Evolutionary conservation across 2,797 vertebrate genomes (phyloP).

Genomic region (Rhadinocentrus ornatus): DNA sequence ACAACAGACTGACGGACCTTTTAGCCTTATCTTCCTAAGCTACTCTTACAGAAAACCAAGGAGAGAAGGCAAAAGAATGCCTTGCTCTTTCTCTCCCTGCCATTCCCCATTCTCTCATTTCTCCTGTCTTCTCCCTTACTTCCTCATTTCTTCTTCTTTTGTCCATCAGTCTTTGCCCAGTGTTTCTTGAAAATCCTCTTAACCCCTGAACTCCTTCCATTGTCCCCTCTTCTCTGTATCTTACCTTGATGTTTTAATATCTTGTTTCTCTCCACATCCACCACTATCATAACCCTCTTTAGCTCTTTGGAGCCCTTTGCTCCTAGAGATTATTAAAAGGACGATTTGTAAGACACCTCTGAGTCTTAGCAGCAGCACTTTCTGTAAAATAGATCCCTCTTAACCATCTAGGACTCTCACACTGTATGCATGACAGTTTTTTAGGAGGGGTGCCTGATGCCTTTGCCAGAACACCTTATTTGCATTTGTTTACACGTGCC

Average conservation of each 20-base stretch:
- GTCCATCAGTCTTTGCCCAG: constrained; percentile 62
- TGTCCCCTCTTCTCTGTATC: constrained; percentile 56
- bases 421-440: constrained; percentile 55
- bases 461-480: constrained; percentile 63
- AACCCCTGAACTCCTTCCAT: constrained; percentile 66
- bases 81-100: constrained; percentile 73
- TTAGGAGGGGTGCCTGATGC: constrained; percentile 36
- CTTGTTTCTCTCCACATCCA: constrained; percentile 61
- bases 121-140: constrained; percentile 77
- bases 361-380: constrained; percentile 29
- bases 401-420: constrained; percentile 48
- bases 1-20: constrained; percentile 86
- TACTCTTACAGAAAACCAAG: constrained; percentile 87
- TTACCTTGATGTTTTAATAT: constrained; percentile 72
- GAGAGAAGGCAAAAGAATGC: constrained; percentile 80
- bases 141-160: constrained; percentile 74
- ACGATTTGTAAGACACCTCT: constrained; percentile 46
- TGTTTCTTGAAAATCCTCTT: constrained; percentile 74
- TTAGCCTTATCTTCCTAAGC: constrained; percentile 87
- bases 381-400: constrained; percentile 44
- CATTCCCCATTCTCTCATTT: constrained; percentile 83
- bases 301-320: constrained; percentile 50
- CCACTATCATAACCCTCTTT: constrained; percentile 51
- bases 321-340: constrained; percentile 48
- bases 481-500: constrained; percentile 79